Conservation (phyloP, 2,113 vertebrate species). For the Aegithalos caudatus region DNA sequence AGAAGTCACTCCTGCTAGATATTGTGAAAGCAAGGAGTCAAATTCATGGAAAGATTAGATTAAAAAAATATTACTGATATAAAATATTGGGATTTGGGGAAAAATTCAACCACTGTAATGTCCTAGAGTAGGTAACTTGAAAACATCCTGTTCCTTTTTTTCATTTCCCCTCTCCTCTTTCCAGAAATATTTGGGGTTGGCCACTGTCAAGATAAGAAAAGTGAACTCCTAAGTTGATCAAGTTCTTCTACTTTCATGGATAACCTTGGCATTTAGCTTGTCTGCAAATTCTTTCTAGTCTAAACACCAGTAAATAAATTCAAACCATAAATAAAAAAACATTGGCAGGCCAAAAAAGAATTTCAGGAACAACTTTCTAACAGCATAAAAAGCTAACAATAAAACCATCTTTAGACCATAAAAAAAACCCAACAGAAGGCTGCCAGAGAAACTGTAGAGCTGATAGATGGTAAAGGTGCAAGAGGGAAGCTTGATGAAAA, state of each 20-base stretch:
- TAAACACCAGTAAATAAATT: slow-evolving; percentile 36
- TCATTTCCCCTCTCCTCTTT: not conserved
- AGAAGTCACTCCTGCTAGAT: not conserved
- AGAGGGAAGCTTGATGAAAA: not conserved
- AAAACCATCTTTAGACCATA: not conserved
- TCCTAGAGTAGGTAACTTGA: not conserved
- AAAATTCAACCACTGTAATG: not conserved
- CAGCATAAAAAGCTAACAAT: not conserved
- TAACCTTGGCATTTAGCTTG: slow-evolving; percentile 34
- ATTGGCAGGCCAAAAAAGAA: not conserved
- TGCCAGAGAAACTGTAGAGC: not conserved
- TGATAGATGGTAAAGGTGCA: not conserved
- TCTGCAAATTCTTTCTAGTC: slow-evolving; percentile 43
- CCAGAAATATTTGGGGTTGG: not conserved
- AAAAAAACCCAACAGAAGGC: not conserved
- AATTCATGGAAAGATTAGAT: not conserved
- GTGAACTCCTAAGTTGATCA: slow-evolving; percentile 12
- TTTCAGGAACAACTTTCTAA: slow-evolving; percentile 19
- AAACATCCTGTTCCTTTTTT: not conserved
- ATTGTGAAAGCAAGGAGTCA: not conserved
- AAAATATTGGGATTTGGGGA: not conserved
- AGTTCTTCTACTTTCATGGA: not conserved
- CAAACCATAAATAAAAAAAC: slow-evolving; percentile 25
- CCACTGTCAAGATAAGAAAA: slow-evolving; percentile 24
- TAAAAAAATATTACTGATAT: not conserved